Conservation (phyloP, 1,140 invertebrate species). For the Heliconius eleuchia region DNA sequence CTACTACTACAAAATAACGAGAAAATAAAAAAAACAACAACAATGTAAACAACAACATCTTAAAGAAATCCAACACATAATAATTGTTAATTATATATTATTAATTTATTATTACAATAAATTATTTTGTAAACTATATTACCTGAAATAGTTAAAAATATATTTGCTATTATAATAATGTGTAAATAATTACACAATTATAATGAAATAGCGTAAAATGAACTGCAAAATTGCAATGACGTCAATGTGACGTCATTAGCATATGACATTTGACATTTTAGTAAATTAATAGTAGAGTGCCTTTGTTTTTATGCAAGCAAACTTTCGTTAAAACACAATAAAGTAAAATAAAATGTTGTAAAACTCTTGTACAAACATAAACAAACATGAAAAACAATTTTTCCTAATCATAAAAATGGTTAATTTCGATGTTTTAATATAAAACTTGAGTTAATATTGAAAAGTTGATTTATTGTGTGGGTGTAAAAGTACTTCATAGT, state of each 20-base stretch:
- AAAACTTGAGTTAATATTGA: not conserved
- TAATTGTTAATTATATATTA: too few species aligned
- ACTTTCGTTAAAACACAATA: conserved; percentile 20
- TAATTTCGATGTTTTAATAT: not conserved
- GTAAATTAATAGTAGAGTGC: conserved; percentile 24
- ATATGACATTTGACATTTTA: conserved; percentile 69
- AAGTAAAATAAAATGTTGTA: conserved; percentile 25
- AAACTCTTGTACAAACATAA: conserved; percentile 32
- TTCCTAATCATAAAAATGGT: not conserved
- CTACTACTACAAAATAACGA: too few species aligned
- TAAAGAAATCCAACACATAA: too few species aligned
- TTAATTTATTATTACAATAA: too few species aligned
- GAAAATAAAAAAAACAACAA: too few species aligned
- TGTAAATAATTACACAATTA: not conserved
- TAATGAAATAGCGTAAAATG: conserved; percentile 37
- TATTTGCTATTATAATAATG: not conserved
- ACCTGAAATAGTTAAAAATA: not conserved
- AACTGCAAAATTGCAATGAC: conserved; percentile 54
- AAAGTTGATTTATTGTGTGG: conserved; percentile 25
- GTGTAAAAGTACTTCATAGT: conserved; percentile 32
- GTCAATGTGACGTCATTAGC: conserved; percentile 69
- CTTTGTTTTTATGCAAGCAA: conserved; percentile 43
- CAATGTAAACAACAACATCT: too few species aligned
- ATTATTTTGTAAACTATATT: too few species aligned
- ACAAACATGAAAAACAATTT: conserved; percentile 32